Evolutionary conservation across 2,113 vertebrate species (phyloP).

Genomic region (Recurvirostra avosetta): DNA sequence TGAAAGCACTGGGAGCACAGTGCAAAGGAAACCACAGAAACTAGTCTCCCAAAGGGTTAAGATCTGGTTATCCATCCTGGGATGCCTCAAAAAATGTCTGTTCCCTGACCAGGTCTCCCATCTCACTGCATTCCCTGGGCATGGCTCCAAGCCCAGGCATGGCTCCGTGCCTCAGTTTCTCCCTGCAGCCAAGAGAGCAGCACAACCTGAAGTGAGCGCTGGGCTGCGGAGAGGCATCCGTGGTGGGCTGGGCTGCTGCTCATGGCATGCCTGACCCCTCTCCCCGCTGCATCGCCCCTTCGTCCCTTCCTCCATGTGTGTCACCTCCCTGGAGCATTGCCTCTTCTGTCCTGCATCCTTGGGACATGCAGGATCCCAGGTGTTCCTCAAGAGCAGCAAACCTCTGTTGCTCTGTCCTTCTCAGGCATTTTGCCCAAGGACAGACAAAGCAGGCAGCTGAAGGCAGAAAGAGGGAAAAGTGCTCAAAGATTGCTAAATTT

Average conservation of each 20-base stretch:
- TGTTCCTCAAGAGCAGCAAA: neutral
- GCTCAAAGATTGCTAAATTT: neutral
- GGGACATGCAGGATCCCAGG: neutral
- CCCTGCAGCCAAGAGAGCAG: neutral
- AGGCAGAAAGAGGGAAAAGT: neutral
- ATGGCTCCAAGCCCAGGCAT: neutral
- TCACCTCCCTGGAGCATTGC: neutral
- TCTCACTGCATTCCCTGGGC: neutral
- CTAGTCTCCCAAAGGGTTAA: neutral
- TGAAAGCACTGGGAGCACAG: neutral
- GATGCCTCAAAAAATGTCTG: neutral
- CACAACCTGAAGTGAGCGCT: neutral
- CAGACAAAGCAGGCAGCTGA: neutral
- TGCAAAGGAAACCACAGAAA: neutral
- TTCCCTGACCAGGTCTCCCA: neutral
- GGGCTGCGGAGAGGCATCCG: neutral
- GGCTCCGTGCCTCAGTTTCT: neutral
- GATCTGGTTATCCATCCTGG: neutral
- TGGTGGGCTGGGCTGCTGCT: neutral
- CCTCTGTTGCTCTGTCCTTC: neutral
- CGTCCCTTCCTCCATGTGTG: neutral
- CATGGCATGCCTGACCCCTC: neutral
- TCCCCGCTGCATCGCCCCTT: accelerated
- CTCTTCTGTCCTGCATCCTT: neutral
- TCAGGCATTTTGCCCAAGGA: neutral